Conservation (phyloP, 2,797 vertebrate genomes). For the Sylvia borin region DNA sequence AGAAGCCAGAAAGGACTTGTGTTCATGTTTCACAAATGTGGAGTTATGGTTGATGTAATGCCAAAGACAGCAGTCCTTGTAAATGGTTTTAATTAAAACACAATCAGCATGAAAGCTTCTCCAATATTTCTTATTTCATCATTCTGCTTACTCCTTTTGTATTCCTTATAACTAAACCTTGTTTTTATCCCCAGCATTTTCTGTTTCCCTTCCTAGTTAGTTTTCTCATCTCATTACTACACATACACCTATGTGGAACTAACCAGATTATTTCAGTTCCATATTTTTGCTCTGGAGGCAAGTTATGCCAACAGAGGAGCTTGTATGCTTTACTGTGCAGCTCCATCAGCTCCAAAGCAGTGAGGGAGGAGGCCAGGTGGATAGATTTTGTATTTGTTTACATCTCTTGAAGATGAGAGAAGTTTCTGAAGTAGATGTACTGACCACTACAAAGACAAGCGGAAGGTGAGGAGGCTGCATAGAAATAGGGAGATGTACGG, state of each 20-base stretch:
- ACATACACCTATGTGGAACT: not conserved
- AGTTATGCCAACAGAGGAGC: not conserved
- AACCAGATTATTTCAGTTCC: not conserved
- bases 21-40: not conserved
- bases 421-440: not conserved
- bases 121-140: not conserved
- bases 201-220: not conserved
- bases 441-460: not conserved
- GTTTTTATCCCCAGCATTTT: not conserved
- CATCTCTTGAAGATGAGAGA: not conserved
- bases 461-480: not conserved
- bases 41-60: not conserved
- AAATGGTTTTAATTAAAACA: constrained; percentile 42
- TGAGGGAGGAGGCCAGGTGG: not conserved
- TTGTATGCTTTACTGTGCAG: not conserved
- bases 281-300: not conserved
- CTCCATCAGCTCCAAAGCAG: not conserved
- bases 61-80: not conserved
- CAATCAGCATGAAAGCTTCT: not conserved
- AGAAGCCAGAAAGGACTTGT: not conserved
- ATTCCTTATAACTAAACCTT: not conserved
- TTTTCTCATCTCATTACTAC: not conserved
- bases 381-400: not conserved
- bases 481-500: not conserved
- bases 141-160: not conserved